Conservation (phyloP, 2,888 invertebrate genomes). For the Lycaena phlaeas region DNA sequence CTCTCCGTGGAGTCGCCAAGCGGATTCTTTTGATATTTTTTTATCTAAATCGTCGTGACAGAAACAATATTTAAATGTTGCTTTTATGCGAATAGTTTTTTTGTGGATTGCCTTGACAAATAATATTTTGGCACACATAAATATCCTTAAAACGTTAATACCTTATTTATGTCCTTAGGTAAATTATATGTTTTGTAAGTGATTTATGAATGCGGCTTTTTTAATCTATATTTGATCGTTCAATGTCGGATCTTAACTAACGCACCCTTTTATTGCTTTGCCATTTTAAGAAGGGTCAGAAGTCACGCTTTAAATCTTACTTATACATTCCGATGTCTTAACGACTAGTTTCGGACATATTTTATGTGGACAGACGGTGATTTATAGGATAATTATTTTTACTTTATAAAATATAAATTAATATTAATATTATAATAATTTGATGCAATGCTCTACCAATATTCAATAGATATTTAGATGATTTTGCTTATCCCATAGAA, state of each 20-base stretch:
- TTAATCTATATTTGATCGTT: conserved; percentile 4
- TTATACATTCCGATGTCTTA: conserved; percentile 13
- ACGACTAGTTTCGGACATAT: conserved; percentile 11
- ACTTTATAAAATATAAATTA: no score
- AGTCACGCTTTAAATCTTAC: conserved; percentile 18
- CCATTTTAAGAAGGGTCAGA: conserved; percentile 21
- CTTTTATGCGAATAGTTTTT: conserved; percentile 21
- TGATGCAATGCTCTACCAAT: no score
- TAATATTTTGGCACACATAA: no score
- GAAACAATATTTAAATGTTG: conserved; percentile 19
- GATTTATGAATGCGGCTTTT: not conserved
- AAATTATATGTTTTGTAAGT: not conserved
- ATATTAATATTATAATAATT: no score
- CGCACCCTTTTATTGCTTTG: conserved; percentile 47
- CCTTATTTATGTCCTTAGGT: not conserved
- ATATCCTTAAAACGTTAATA: not conserved
- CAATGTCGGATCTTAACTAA: conserved; percentile 9
- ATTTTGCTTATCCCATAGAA: no score
- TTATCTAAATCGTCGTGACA: conserved; percentile 24
- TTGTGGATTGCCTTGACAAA: conserved; percentile 15
- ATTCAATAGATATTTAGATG: no score
- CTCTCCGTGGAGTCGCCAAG: conserved; percentile 38
- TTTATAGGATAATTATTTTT: no score
- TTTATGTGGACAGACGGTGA: no score
- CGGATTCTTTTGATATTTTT: conserved; percentile 26